These are phyloP conservation scores for Ashinkailepas kermadecensis DNA, from an alignment of 2,888 invertebrate genomes.

Conservation along the genomic window DNA sequence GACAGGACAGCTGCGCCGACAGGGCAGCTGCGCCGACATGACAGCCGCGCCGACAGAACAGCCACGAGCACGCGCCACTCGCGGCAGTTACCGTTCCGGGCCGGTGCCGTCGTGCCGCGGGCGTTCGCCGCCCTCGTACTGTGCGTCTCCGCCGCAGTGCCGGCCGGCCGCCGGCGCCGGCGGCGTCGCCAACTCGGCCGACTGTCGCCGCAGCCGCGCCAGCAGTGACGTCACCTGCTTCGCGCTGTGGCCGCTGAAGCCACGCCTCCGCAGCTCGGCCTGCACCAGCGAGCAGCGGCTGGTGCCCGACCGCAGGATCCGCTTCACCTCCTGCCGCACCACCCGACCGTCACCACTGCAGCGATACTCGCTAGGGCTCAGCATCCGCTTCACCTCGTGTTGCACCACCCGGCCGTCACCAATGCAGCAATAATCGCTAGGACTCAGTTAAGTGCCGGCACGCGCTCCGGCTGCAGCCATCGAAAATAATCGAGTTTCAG, in stretches of 20 bases:
- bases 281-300: neutral
- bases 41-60: too few relatives aligned
- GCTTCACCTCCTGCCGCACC: neutral
- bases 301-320: neutral
- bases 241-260: neutral
- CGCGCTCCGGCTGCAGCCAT: too few relatives aligned
- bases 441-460: too few relatives aligned
- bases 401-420: too few relatives aligned
- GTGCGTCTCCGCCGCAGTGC: neutral
- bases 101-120: neutral
- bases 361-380: too few relatives aligned
- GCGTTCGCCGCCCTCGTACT: neutral
- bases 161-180: neutral
- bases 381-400: too few relatives aligned
- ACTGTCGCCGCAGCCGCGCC: neutral
- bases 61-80: neutral
- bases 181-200: neutral
- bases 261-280: neutral
- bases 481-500: too few relatives aligned
- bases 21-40: too few relatives aligned
- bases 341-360: too few relatives aligned
- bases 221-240: neutral
- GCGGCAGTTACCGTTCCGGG: neutral
- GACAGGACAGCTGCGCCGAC: too few relatives aligned
- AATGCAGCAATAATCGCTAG: too few relatives aligned